Conservation (phyloP, 2,888 invertebrate species). For the Leptothorax acervorum region DNA sequence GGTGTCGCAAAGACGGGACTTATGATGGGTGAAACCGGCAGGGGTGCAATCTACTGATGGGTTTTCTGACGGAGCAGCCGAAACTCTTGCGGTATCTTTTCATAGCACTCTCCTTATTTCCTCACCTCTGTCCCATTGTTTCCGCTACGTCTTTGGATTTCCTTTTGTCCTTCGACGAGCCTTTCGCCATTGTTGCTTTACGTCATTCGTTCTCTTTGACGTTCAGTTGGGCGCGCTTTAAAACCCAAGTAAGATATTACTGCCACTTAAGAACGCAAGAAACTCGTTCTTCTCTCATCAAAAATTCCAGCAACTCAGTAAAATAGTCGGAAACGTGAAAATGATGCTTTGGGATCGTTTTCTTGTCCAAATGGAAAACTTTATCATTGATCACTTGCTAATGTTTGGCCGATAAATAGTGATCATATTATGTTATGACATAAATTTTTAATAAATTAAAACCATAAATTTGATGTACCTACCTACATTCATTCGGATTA, state of each 20-base stretch:
- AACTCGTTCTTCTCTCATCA: constrained; percentile 3
- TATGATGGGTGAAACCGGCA: background rate
- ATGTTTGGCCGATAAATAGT: background rate
- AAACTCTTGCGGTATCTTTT: constrained; percentile 56
- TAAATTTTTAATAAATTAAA: background rate
- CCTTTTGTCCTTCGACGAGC: constrained; percentile 39
- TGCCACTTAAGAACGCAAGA: constrained; percentile 35
- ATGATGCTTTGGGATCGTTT: constrained; percentile 7
- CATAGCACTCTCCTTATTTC: constrained; percentile 45
- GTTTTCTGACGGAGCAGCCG: constrained; percentile 50
- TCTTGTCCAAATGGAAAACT: background rate
- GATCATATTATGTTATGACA: background rate
- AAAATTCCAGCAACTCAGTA: background rate
- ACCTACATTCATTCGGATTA: background rate
- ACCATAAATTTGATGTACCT: background rate
- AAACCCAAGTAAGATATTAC: constrained; percentile 16
- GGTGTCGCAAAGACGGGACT: constrained; percentile 36
- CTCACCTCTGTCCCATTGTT: constrained; percentile 57
- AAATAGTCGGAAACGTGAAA: background rate
- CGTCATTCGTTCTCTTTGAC: constrained; percentile 29
- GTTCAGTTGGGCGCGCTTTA: constrained; percentile 35
- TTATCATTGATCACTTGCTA: constrained; percentile 3
- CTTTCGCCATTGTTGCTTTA: constrained; percentile 58
- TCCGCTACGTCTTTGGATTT: constrained; percentile 50
- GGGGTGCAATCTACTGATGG: constrained; percentile 19